A percentile compares a stretch with the other conserved stretches of the same genome.
Conservation (phyloP, 2,113 vertebrate species). For the Zosterops borbonicus region DNA sequence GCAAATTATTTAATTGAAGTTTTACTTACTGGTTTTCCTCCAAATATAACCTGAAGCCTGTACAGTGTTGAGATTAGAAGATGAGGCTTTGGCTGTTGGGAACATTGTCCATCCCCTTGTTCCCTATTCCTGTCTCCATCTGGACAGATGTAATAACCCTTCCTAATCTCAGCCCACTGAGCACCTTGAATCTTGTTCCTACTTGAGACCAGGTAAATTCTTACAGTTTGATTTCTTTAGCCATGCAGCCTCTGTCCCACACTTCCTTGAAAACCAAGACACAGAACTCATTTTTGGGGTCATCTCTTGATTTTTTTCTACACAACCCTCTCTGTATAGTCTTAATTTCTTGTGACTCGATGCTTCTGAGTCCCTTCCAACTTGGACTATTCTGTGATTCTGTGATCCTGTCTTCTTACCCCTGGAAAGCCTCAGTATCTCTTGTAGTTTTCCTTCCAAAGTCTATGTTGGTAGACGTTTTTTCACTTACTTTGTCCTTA, state of each 20-base stretch:
- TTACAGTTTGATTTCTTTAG: accelerated
- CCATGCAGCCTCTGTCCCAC: background rate
- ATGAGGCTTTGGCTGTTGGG: background rate
- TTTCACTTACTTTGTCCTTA: background rate
- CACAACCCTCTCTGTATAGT: background rate
- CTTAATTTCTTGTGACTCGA: accelerated
- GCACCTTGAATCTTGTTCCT: background rate
- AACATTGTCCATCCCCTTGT: background rate
- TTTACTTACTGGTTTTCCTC: background rate
- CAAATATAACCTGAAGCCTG: background rate
- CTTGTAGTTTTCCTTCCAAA: background rate
- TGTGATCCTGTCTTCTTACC: background rate
- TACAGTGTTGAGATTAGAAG: background rate
- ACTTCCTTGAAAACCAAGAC: background rate
- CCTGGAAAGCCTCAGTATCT: background rate
- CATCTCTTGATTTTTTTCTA: background rate
- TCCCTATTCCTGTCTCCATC: background rate
- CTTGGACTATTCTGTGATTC: background rate
- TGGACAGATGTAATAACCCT: background rate
- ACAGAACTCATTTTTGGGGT: background rate
- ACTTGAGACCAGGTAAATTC: background rate
- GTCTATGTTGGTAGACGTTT: background rate
- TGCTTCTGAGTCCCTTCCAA: background rate
- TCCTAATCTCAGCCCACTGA: background rate
- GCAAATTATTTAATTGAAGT: background rate